These are phyloP conservation scores for Saturnia japonica DNA, from an alignment of 2,888 invertebrate species.

Conservation along the genomic window DNA sequence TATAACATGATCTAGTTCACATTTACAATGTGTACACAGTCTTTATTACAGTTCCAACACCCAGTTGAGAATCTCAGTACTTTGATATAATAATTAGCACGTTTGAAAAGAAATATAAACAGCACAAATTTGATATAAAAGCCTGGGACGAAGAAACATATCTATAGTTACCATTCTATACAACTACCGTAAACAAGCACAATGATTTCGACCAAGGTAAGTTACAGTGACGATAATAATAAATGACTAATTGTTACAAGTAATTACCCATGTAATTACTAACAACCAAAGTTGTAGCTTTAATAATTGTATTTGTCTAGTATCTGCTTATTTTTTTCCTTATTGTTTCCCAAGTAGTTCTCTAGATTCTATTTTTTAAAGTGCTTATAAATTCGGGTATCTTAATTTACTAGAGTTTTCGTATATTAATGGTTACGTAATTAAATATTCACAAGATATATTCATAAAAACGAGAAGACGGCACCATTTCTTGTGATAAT, in stretches of 20 bases:
- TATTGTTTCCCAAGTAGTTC: neutral
- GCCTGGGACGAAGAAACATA: neutral
- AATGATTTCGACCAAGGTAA: slow-evolving; percentile 31
- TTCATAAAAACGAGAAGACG: no score
- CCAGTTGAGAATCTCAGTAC: slow-evolving; percentile 13
- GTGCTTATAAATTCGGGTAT: neutral
- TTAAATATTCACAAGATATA: no score
- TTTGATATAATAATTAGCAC: slow-evolving; percentile 18
- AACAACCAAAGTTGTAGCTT: neutral
- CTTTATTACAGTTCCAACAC: neutral
- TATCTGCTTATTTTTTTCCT: neutral
- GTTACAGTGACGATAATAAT: neutral
- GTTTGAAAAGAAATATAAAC: slow-evolving; percentile 7
- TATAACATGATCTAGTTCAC: neutral
- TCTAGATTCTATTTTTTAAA: neutral
- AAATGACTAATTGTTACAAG: neutral
- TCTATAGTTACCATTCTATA: neutral
- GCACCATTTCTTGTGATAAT: neutral
- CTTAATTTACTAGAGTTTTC: no score
- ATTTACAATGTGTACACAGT: neutral
- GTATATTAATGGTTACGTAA: no score
- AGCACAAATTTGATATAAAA: slow-evolving; percentile 12
- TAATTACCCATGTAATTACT: neutral
- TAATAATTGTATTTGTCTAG: neutral
- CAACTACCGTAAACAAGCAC: neutral